These are phyloP conservation scores for Drosophila atroscutellata DNA, from an alignment of 2,888 invertebrate species.

Conservation along the genomic window DNA sequence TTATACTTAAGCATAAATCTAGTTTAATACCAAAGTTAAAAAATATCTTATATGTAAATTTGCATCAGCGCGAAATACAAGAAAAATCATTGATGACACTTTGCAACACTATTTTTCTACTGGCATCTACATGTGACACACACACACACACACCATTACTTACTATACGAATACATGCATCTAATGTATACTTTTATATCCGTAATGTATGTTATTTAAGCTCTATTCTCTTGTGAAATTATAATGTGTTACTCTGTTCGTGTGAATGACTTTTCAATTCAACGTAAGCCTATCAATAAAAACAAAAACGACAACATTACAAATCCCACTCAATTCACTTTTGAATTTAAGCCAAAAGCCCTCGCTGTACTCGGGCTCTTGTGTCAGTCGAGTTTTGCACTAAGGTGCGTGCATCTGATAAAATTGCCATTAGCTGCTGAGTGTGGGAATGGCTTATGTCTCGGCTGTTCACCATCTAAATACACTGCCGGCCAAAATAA, in stretches of 20 bases:
- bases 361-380: neutral
- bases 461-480: neutral
- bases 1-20: constrained; percentile 78
- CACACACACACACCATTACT: constrained; percentile 38
- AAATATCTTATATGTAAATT: constrained; percentile 66
- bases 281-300: constrained; percentile 57
- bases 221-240: constrained; percentile 70
- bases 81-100: constrained; percentile 28
- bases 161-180: constrained; percentile 41
- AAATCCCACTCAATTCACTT: neutral
- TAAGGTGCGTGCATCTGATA: neutral
- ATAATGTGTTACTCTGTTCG: constrained; percentile 55
- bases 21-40: constrained; percentile 84
- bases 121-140: constrained; percentile 47
- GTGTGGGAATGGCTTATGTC: neutral
- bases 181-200: constrained; percentile 50
- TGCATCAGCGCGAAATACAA: constrained; percentile 42
- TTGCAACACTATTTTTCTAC: constrained; percentile 48
- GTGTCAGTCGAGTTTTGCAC: neutral
- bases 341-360: neutral
- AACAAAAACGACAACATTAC: constrained; percentile 32
- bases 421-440: neutral
- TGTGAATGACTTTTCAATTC: constrained; percentile 66
- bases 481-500: constrained; percentile 10
- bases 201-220: constrained; percentile 66